Percentiles rank a stretch among this genome's conserved stretches.
Evolutionary conservation across 1,140 invertebrate genomes (phyloP).

Genomic region (Aphelinus certus): DNA sequence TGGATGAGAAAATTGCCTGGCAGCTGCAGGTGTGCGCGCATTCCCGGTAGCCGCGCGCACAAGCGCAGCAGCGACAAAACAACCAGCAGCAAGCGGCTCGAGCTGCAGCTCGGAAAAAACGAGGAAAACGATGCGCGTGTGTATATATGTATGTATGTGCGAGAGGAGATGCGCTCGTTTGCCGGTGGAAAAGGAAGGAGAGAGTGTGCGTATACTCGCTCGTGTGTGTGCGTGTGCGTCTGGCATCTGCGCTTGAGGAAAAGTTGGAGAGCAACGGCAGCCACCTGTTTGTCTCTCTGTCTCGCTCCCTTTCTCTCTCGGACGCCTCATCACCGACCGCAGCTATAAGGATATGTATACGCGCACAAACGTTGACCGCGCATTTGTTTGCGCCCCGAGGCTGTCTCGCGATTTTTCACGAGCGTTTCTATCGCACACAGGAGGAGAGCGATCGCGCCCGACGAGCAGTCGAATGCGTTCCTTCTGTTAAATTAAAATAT

Average conservation of each 20-base stretch:
- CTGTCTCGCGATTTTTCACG: too few species aligned
- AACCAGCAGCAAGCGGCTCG: not conserved
- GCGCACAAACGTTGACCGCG: too few species aligned
- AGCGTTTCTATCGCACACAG: too few species aligned
- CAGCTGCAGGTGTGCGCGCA: slow-evolving; percentile 6
- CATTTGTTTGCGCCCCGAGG: too few species aligned
- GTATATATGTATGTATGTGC: slow-evolving; percentile 1
- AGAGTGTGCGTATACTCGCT: not conserved
- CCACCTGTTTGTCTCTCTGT: slow-evolving; percentile 16
- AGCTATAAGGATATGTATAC: too few species aligned
- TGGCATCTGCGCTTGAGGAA: slow-evolving; percentile 12
- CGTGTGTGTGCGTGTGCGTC: too few species aligned
- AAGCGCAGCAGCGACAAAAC: not conserved
- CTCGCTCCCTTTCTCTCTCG: not conserved
- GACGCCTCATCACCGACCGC: too few species aligned
- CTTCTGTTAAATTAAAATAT: too few species aligned
- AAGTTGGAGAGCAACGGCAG: not conserved
- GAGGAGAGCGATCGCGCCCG: too few species aligned
- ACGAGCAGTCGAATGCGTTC: too few species aligned
- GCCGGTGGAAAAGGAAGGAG: slow-evolving; percentile 4
- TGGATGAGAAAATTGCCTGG: slow-evolving; percentile 3
- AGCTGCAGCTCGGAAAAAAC: not conserved
- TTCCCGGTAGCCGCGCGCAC: slow-evolving; percentile 23
- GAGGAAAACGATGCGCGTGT: not conserved
- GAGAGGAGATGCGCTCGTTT: not conserved